Base-by-base conservation (phyloP, 35 echinoderm and acorn worm species). In the Lytechinus variegatus region DNA sequence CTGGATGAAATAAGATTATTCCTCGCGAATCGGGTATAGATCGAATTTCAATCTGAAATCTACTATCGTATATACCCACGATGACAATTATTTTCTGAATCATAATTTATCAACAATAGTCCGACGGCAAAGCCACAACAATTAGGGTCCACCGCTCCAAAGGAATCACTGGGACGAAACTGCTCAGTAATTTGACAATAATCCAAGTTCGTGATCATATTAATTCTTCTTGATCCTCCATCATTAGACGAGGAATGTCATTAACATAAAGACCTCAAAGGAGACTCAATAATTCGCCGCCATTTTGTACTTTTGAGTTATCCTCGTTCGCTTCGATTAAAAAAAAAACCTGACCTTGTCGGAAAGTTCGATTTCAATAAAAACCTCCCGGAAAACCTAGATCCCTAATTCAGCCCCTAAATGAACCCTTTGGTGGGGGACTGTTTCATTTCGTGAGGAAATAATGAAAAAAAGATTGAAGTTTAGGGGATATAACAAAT, bases 121-220 rank as follows among this genome's bases (percentile, higher is more conserved):
- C 66, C 66, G 0, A 79, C n/a, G 19, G 16, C 14, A n/a, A 79
- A 79, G 21, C 66, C 66, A 79, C 66, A 79, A 79, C 66, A 79
- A 79, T 79, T 79, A 79, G 21, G 66, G 66, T 79, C 19, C 66
- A 79, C 21, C 66, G 66, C 66, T 79, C 19, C 66, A 24, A 79
- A 24, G 21, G 12, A 79, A 79, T 24, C n/a, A 24, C 66, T 79
- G 66, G n/a, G 66, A 79, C 66, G 66, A 79, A 24, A 79, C 66
- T 79, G 66, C 66, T 79, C 66, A 79, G n/a, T 79, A 79, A 79
- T 27, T 79, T 79, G 66, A 79, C 66, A 79, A 79, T 79, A 79
- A 79, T 79, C 66, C 66, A 79, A 79, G 66, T 79, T 24, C 66
- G 14, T 79, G 66, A 79, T 79, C 66, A 79, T 79, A 79, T 24